Base-by-base conservation (phyloP, 2,797 vertebrate genomes). In the Tenualosa thibaudeaui region DNA sequence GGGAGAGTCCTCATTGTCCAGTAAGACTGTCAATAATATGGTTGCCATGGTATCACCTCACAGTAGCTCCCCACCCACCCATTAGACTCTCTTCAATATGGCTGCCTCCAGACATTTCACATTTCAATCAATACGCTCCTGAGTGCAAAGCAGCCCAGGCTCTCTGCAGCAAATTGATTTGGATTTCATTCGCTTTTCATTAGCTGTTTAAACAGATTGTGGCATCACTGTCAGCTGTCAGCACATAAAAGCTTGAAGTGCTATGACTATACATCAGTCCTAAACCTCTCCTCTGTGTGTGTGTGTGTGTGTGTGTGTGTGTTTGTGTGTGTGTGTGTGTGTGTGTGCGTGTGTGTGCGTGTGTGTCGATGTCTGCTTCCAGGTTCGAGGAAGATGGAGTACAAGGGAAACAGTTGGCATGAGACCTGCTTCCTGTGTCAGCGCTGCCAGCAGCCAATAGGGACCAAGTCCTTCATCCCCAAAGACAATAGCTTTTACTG, bases 351-450 rank as follows among this genome's bases (percentile, higher is more conserved):
- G 37, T 22, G 17, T 22, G 6, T 62, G 71, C 84, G 26, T 88
- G 86, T 87, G 68, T 90, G 81, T 62, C 50, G 8, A 9, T 24
- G 84, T 86, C 88, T 19, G 89, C 87, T 91, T 90, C 88, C 92
- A 99, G 98, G 98, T 90, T 98, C 98, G 82, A 97, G 98, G 87
- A 99, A 99, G 96, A 98, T 99, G 96, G 98, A 99, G 92, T 98
- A 98, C 93, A 97, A 98, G 91, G 98, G 97, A 87, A 97, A 96
- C 90, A 98, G 95, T 93, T 99, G 98, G 98, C 98, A 99, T 86
- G 98, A 99, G 95, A 97, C 97, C 82, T 99, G 98, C 90, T 98
- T 99, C 24, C 94, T 98, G 90, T 99, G 98, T 90, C 95, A 98
- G 89, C 95, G 96, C 83, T 99, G 98, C 90, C 96, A 85, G 87